Evolutionary conservation across 2,113 vertebrate genomes (phyloP), one percentile per base, ranked within the genome.

Genomic region (Stegostoma tigrinum): DNA sequence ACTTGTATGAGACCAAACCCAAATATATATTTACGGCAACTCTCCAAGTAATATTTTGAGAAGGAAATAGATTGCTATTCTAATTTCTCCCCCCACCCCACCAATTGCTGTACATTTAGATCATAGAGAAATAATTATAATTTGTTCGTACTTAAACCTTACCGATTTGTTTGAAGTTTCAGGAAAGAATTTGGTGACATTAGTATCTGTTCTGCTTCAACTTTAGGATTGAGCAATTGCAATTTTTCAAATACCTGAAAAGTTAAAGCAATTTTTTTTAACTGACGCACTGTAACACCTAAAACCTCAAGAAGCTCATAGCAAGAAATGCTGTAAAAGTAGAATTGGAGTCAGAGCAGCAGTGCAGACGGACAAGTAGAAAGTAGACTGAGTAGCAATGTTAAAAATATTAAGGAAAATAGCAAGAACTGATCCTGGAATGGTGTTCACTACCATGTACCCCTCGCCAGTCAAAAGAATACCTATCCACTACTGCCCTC

Each of bases 221-320:
- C 96, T 96, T 98, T 97, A 23, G 99, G 98, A 96, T 97, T 97
- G 96, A 98, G 78, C 95, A 99, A 96, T 55, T 97, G 97, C 85
- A 99, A 97, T 94, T 98, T 98, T 96, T 99, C 99, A 97, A 99
- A 99, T 64, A 99, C 99, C 99, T 98, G 97, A 64, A 96, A 97
- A 83, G 61, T n/a, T 70, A 95, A 55, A 96, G 5, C 24, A 78
- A 78, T 67, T 87, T 5, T 21, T 75, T 42, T 10, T 6, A 55
- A 83, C 96, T 12, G 96, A 86, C 27, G 45, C 17, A 34, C 17
- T 80, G 23, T 21, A 21, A 95, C 17, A 8, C 24, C 55, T 64
- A 91, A 34, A 64, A 89, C 42, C 95, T 97, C 52, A 90, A 48
- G 86, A 27, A 89, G 10, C 52, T 34, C 24, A 55, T 52, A 55